Evolutionary conservation across 2,888 invertebrate species (phyloP), one percentile per base, ranked within the genome.

Genomic region (Hipparchia sbordonii): DNA sequence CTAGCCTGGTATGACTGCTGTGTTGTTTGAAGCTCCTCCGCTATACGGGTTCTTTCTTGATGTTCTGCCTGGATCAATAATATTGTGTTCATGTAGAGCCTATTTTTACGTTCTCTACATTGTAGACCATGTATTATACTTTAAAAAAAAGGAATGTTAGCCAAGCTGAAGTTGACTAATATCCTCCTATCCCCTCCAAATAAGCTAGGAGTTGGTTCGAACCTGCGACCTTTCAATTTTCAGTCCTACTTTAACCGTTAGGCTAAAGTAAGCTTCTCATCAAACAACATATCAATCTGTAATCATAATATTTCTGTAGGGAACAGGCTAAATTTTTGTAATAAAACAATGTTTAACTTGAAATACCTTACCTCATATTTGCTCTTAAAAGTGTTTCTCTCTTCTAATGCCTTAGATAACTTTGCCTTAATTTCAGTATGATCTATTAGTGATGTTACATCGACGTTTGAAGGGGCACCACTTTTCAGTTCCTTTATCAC

Each of bases 341-440:
- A 39, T 39, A 48, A 48, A 10, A 54, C 10, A 39, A 39, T 5
- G 1, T 12, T 5, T 39, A 10, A 8, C 0, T 51, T 10, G 48
- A 46, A 48, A 51, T 60, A 60, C 9, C 76, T 84, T 84, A 93
- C 93, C 88, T 93, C 92, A 86, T 87, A 93, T 78, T 91, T 90
- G 76, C 75, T 84, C 77, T 89, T 87, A 72, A 86, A 87, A n/a
- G 79, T 74, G 59, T 84, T 85, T 69, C 83, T 92, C 74, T 93
- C 93, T 79, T 90, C 87, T 51, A 91, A 78, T 23, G 91, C 89
- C 81, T 93, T 92, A 1, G 88, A 80, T n/a, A 93, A 75, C 74
- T 93, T 91, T 1, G 93, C 93, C 80, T 93, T 92, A 57, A 93
- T 89, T 83, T 90, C 91, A 12, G 92, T 91, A 75, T 90, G 91